Percentiles rank a stretch among this genome's conserved stretches.
phyloP scores from a whole-genome alignment of 2,113 vertebrate genomes.

The Callionymus lyra region DNA sequence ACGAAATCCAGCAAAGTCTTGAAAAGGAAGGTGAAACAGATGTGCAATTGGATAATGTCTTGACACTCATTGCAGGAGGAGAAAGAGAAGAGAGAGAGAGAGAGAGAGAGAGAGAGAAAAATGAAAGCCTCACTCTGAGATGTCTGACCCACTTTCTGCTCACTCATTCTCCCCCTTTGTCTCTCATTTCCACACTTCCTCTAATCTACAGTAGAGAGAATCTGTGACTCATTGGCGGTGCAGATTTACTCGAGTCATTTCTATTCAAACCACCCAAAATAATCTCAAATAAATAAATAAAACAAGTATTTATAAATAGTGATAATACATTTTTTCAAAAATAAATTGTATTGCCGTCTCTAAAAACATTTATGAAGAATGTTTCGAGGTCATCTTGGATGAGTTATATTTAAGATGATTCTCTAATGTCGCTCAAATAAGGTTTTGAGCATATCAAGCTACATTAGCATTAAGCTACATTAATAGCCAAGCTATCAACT shows the following conservation, averaged over 20 bases:
- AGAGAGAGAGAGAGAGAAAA: slow-evolving; percentile 8
- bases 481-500: no score
- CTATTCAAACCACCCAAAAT: not conserved
- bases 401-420: no score
- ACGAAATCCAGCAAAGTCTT: slow-evolving; percentile 13
- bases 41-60: slow-evolving; percentile 23
- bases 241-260: slow-evolving; percentile 1
- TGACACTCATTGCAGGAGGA: slow-evolving; percentile 18
- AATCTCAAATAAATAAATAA: slow-evolving; percentile 2
- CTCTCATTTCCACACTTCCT: slow-evolving; percentile 23
- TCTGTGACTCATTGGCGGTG: slow-evolving; percentile 5
- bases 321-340: no score
- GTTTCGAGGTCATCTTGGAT: no score
- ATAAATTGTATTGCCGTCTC: no score
- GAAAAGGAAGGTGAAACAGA: slow-evolving; percentile 2
- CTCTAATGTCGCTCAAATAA: no score
- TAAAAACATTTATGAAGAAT: no score
- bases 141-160: slow-evolving; percentile 53
- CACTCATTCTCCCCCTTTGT: slow-evolving; percentile 6
- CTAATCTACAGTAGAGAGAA: slow-evolving; percentile 26
- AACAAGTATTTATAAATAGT: no score
- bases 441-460: no score
- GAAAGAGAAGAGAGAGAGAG: slow-evolving; percentile 17
- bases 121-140: slow-evolving; percentile 34
- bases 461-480: no score